These are phyloP conservation scores for Oncorhynchus keta DNA, from an alignment of 2,113 vertebrate genomes.

Conservation along the genomic window DNA sequence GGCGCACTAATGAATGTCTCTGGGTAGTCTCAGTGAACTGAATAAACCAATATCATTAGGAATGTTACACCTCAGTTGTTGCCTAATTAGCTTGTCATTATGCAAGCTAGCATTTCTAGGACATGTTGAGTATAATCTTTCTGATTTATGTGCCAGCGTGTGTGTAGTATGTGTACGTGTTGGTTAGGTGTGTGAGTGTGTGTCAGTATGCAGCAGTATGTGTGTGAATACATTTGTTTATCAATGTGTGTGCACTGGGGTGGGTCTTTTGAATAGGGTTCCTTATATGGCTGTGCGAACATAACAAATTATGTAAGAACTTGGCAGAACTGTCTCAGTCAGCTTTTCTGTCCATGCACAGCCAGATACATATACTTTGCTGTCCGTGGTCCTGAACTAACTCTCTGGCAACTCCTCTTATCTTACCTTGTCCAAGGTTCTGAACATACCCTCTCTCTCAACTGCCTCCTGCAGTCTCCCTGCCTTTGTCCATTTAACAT, in stretches of 20 bases:
- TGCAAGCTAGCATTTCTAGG: background rate
- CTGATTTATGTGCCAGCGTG: background rate
- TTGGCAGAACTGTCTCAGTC: background rate
- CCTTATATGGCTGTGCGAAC: background rate
- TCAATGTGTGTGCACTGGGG: background rate
- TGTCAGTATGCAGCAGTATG: background rate
- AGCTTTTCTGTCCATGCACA: background rate
- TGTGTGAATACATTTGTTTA: background rate
- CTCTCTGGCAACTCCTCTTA: background rate
- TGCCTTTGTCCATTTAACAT: too few relatives aligned
- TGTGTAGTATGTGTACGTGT: too few relatives aligned
- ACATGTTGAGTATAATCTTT: background rate
- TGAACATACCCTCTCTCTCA: background rate
- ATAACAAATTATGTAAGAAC: background rate
- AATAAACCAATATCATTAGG: conserved; percentile 15
- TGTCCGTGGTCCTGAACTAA: background rate
- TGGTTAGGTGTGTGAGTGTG: background rate
- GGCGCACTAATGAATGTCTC: too few relatives aligned
- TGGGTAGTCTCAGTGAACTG: too few relatives aligned
- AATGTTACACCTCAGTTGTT: background rate
- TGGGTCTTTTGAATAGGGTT: background rate
- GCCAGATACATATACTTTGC: background rate
- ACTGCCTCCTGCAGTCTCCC: too few relatives aligned
- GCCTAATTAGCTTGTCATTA: background rate
- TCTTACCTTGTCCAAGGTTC: conserved; percentile 46